Conservation (phyloP, 1,140 invertebrate genomes). For the Aphidius gifuensis region DNA sequence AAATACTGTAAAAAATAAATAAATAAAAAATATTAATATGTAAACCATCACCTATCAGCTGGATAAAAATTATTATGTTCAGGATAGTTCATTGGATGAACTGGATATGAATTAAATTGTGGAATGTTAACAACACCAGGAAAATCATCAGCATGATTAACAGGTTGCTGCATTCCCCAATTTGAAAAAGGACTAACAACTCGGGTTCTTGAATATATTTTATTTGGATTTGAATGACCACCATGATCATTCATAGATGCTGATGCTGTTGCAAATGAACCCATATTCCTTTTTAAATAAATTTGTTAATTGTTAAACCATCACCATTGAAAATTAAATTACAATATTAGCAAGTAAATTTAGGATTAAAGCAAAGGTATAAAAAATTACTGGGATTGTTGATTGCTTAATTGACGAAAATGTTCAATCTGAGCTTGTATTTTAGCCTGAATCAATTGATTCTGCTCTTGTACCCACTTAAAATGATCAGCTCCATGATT, state of each 20-base stretch:
- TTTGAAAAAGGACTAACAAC: not conserved
- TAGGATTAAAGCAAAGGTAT: not conserved
- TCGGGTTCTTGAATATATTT: constrained; percentile 15
- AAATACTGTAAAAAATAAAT: not conserved
- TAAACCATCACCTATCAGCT: constrained; percentile 23
- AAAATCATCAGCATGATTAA: not conserved
- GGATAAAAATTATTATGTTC: not conserved
- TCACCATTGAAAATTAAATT: not conserved
- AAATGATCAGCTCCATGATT: too few relatives aligned
- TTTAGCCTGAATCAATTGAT: too few relatives aligned
- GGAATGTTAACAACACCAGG: not conserved
- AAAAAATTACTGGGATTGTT: not conserved
- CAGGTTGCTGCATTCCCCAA: not conserved
- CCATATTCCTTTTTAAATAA: constrained; percentile 15
- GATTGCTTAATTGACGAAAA: too few relatives aligned
- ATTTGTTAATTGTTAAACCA: not conserved
- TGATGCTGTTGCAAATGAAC: constrained; percentile 22
- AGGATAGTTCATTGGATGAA: not conserved
- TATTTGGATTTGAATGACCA: constrained; percentile 28
- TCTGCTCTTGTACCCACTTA: too few relatives aligned
- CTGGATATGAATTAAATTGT: not conserved
- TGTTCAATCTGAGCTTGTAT: too few relatives aligned
- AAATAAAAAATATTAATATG: not conserved
- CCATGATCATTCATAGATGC: constrained; percentile 28
- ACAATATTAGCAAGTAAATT: too few relatives aligned